Conservation (phyloP, 2,797 vertebrate genomes). For the Acrocephalus scirpaceus region DNA sequence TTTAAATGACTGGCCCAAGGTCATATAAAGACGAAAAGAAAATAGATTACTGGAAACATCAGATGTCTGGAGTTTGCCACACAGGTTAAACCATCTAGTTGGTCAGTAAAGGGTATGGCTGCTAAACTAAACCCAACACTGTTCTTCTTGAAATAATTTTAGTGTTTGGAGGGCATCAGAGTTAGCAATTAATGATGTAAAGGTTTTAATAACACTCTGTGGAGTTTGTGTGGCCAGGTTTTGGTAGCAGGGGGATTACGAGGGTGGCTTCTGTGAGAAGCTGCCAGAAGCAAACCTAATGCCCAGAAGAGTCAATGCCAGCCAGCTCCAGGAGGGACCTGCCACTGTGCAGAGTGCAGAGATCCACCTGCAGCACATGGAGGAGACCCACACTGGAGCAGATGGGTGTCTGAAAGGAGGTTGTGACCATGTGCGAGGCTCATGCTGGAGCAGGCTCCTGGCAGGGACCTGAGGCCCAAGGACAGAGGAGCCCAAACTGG, state of each 20-base stretch:
- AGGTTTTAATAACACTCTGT: neutral
- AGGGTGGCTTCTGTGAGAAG: neutral
- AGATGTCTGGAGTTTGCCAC: neutral
- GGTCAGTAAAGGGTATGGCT: neutral
- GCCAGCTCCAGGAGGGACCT: neutral
- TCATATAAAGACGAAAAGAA: neutral
- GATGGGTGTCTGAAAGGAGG: neutral
- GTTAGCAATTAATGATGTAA: neutral
- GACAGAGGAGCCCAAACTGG: neutral
- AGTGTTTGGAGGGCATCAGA: neutral
- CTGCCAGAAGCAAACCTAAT: neutral
- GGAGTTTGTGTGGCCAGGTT: neutral
- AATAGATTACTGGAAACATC: neutral
- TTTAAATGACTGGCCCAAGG: neutral
- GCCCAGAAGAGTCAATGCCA: neutral
- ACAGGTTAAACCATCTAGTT: neutral
- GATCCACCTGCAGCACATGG: neutral
- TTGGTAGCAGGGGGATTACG: neutral
- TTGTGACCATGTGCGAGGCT: neutral
- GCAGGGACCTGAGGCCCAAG: neutral
- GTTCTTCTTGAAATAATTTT: neutral
- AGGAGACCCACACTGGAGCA: neutral
- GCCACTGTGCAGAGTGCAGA: neutral
- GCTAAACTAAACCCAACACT: neutral
- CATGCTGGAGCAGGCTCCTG: neutral